These are phyloP conservation scores for Adelphocoris suturalis DNA, from an alignment of 2,888 invertebrate species.

Conservation along the genomic window DNA sequence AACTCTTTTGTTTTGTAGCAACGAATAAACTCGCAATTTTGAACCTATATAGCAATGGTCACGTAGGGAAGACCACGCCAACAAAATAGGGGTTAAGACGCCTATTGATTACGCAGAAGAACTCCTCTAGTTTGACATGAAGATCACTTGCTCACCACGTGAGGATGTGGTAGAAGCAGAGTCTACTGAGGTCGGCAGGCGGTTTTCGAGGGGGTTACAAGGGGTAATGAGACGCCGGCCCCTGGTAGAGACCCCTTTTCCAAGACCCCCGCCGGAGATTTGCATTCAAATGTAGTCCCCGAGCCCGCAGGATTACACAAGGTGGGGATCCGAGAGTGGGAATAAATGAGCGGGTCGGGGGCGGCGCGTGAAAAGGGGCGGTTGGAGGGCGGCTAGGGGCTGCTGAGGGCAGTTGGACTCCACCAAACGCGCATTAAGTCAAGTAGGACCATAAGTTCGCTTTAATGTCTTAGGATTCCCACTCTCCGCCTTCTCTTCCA, in stretches of 20 bases:
- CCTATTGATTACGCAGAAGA: too few relatives aligned
- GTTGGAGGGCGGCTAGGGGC: not conserved
- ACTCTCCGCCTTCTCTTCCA: not conserved
- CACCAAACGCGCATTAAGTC: constrained; percentile 27
- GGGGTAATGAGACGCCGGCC: constrained; percentile 14
- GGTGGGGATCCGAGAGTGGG: constrained; percentile 14
- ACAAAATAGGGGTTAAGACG: too few relatives aligned
- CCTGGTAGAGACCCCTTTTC: not conserved
- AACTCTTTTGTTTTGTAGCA: too few relatives aligned
- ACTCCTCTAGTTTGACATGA: not conserved
- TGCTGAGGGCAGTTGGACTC: not conserved
- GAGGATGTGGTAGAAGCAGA: not conserved
- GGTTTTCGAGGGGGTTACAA: not conserved
- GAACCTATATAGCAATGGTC: too few relatives aligned
- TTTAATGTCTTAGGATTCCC: constrained; percentile 9
- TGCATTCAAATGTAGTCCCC: constrained; percentile 33
- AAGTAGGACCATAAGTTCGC: constrained; percentile 30
- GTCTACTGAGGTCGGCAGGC: constrained; percentile 7
- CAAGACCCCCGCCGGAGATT: not conserved
- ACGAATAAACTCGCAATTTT: too few relatives aligned
- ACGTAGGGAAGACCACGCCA: too few relatives aligned
- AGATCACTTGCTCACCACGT: not conserved
- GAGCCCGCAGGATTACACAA: not conserved
- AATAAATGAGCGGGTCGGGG: not conserved
- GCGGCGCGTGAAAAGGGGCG: too few relatives aligned